Conservation (phyloP, 2,888 invertebrate species). For the Drosophila kuntzei region DNA sequence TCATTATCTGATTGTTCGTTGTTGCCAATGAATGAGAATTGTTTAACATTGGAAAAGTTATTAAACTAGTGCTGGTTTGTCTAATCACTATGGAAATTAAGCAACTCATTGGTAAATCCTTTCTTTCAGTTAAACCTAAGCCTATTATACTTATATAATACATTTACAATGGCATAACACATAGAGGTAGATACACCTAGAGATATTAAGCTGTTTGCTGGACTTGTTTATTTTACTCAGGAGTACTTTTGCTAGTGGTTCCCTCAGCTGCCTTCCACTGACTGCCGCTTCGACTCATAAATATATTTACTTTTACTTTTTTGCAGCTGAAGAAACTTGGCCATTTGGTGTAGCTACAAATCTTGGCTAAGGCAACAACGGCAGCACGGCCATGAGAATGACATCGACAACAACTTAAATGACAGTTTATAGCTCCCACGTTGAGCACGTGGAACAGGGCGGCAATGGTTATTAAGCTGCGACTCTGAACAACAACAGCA, state of each 20-base stretch:
- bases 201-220: constrained; percentile 23
- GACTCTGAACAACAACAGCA: constrained; percentile 24
- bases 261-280: constrained; percentile 19
- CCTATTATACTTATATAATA: constrained; percentile 39
- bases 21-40: neutral
- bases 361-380: constrained; percentile 64
- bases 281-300: constrained; percentile 61
- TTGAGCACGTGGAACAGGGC: constrained; percentile 64
- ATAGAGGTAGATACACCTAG: constrained; percentile 10
- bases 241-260: constrained; percentile 62
- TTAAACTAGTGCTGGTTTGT: constrained; percentile 3
- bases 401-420: constrained; percentile 81
- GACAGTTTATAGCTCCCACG: constrained; percentile 79
- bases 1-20: neutral
- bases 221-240: constrained; percentile 70
- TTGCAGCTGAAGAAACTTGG: constrained; percentile 60
- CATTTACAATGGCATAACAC: neutral
- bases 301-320: constrained; percentile 78
- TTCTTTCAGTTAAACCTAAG: constrained; percentile 40
- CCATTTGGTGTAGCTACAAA: constrained; percentile 70
- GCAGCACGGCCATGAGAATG: constrained; percentile 59
- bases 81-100: constrained; percentile 4
- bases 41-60: constrained; percentile 2
- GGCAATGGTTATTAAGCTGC: constrained; percentile 77
- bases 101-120: constrained; percentile 16